Percentiles rank a stretch among this genome's conserved stretches.
Evolutionary conservation across 1,140 invertebrate genomes (phyloP).

Genomic region (Scaptodrosophila lebanonensis): DNA sequence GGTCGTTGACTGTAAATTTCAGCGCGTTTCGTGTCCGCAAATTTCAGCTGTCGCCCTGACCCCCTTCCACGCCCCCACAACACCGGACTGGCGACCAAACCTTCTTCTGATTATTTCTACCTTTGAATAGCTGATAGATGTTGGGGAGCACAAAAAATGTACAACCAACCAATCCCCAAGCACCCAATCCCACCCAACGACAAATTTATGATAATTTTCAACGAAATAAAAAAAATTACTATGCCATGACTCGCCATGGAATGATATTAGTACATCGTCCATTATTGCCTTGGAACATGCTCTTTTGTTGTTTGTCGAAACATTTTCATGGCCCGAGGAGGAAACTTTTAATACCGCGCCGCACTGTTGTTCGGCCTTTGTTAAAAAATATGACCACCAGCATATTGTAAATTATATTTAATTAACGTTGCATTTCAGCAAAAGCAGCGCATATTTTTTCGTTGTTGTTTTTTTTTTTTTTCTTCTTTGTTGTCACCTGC

Average conservation of each 20-base stretch:
- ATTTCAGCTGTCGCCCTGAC: constrained; percentile 13
- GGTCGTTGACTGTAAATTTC: constrained; percentile 52
- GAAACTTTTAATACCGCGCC: constrained; percentile 3
- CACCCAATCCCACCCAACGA: constrained; percentile 53
- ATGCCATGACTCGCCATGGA: constrained; percentile 41
- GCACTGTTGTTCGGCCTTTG: constrained; percentile 35
- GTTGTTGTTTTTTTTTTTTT: constrained; percentile 13
- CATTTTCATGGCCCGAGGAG: constrained; percentile 61
- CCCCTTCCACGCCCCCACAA: constrained; percentile 55
- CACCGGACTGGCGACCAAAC: too few relatives aligned
- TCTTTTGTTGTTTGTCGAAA: constrained; percentile 72
- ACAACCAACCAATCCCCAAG: constrained; percentile 23
- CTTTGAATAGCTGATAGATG: constrained; percentile 6
- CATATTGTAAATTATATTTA: constrained; percentile 76
- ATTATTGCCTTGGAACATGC: constrained; percentile 72
- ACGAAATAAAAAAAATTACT: constrained; percentile 38
- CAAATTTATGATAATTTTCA: constrained; percentile 73
- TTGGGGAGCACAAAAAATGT: constrained; percentile 31
- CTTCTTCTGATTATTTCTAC: too few relatives aligned
- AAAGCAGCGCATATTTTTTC: constrained; percentile 36
- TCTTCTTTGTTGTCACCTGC: constrained; percentile 17
- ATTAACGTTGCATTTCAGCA: constrained; percentile 69
- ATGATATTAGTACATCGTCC: constrained; percentile 73
- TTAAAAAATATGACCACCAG: constrained; percentile 66
- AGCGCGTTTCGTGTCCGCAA: constrained; percentile 49